Base-by-base conservation (phyloP, 2,113 vertebrate genomes). In the Variabilichromis moorii region DNA sequence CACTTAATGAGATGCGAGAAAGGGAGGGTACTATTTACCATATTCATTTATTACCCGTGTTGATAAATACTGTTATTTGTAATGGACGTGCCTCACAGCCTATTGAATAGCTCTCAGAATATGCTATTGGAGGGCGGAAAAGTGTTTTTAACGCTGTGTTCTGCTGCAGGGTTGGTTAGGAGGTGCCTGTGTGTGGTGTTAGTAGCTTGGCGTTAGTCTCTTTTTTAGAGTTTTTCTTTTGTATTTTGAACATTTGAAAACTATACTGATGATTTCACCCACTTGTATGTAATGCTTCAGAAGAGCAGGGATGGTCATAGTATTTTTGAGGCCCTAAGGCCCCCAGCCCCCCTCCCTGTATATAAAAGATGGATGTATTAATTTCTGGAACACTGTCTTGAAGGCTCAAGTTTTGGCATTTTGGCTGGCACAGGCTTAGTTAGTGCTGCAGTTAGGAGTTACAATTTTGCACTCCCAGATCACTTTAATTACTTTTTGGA, bases 1-100 rank as follows among this genome's bases (percentile, higher is more conserved):
- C 86, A 73, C 17, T 82, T 96, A 96, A 97, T 96, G 95, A 97
- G 89, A 97, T 97, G 97, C 95, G 85, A 83, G 51, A 19, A 33
- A 86, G 93, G 94, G 95, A 92, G 93, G 93, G 91, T 19, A 81
- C 94, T 80, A 40, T 80, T 81, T 35, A 82, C 26, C 90, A 93
- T 88, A 89, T 90, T 90, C 87, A 40, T 61, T 45, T 17, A n/a
- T 33, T 61, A 11, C 40, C 76, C 14, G 51, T 68, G 26, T 55
- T 54, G 24, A 90, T 87, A 2, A 24, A 83, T 50, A 53, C 5
- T 8, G 12, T 42, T 19, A 24, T 24, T 83, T 51, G 11, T 54
- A 5, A 71, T 47, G 14, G 50, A 57, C 5, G 40, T 50, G 26
- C 16, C 42, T 78, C 45, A 26, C 16, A 78, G 45, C 45, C 71